Evolutionary conservation across 2,888 invertebrate species (phyloP), one percentile per base, ranked within the genome.

Genomic region (Allacma fusca): DNA sequence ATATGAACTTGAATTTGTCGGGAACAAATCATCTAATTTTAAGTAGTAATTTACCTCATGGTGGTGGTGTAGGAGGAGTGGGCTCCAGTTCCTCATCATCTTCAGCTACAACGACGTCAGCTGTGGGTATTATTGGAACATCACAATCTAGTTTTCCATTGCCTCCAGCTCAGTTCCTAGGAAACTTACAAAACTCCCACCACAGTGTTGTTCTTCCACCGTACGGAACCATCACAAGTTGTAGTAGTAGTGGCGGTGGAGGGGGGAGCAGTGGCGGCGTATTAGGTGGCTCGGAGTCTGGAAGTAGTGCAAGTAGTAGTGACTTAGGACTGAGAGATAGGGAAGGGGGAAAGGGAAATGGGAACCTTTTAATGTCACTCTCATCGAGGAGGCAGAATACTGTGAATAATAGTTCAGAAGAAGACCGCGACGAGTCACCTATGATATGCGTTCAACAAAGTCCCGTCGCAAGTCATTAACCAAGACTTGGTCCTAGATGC

Each of bases 371-470:
- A 16, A 80, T 83, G 80, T 82, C 83, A 23, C 80, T 83, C 65
- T 82, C 84, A 21, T 83, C 84, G 57, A 80, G 82, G 68, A 57
- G 78, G 28, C 81, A 79, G 26, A 80, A 81, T 28, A 79, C 83
- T 79, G 80, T 80, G 23, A 77, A 80, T 24, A 83, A 83, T 79
- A 82, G 83, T 77, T 84, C 83, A 2, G 82, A 82, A 67, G 83
- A 84, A 70, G 84, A 84, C 83, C 87, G 90, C 83, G 92, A 92
- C 84, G 92, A 92, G 86, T 92, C 92, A 85, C 93, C 93, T 84
- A 93, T 95, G 93, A 92, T 94, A 85, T 94, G 95, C 88, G 92
- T 94, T 86, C 94, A 94, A 88, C 95, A 95, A 89, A 94, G 94
- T 89, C 95, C 96, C 85, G 71, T 96, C 86, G 95, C 94, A 87